phyloP scores from a whole-genome alignment of 64 coral and sea anemone species.

The Montipora foliosa region DNA sequence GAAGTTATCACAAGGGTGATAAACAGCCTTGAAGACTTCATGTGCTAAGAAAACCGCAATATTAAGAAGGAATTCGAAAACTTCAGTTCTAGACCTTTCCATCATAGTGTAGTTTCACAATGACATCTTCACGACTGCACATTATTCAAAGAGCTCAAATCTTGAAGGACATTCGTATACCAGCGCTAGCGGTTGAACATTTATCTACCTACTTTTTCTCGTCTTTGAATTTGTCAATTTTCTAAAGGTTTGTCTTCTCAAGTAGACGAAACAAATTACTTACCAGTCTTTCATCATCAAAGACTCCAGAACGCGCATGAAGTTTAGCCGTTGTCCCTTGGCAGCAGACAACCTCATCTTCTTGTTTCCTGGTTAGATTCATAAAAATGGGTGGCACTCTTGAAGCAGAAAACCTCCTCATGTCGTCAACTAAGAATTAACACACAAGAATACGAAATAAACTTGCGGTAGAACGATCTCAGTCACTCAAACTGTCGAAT shows the following conservation, averaged over 20 bases:
- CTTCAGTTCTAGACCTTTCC: too few species aligned
- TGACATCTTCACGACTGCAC: too few species aligned
- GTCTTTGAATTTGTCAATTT: too few species aligned
- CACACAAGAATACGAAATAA: not conserved
- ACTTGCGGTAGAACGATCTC: not conserved
- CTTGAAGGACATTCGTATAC: too few species aligned
- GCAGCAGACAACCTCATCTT: not conserved
- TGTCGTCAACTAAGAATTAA: not conserved
- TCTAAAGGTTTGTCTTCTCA: not conserved
- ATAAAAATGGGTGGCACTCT: not conserved
- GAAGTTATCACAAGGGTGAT: too few species aligned
- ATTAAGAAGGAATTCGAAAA: too few species aligned
- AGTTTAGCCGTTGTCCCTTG: constrained; percentile 19
- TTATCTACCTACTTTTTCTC: too few species aligned
- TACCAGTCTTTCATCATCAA: constrained; percentile 23
- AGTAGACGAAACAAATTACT: not conserved
- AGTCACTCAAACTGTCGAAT: not conserved
- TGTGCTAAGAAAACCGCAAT: too few species aligned
- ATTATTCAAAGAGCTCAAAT: too few species aligned
- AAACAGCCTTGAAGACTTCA: too few species aligned
- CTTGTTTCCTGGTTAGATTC: not conserved
- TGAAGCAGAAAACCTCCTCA: constrained; percentile 7
- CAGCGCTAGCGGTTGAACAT: too few species aligned
- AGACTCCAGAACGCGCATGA: constrained; percentile 5
- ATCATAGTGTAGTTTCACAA: too few species aligned